Base-by-base conservation (phyloP, 2,113 vertebrate species). In the Chaetorhynchus papuensis region DNA sequence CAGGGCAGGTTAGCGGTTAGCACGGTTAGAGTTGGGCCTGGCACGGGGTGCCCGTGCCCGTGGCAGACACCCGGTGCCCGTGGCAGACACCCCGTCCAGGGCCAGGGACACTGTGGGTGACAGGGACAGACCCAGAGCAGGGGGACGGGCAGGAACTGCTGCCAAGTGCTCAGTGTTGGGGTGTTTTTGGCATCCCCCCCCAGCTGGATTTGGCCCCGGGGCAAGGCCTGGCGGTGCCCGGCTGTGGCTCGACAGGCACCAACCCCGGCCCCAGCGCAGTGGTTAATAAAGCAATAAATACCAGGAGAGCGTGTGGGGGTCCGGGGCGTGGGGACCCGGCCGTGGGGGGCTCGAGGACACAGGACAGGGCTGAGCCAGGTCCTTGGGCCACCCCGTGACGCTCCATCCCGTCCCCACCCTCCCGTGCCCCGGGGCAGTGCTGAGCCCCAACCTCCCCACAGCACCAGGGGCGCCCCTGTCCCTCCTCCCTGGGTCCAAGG, bases 271-370 rank as follows among this genome's bases (percentile, higher is more conserved):
- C 50, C 77, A 30, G 74, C 0, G 0, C 44, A 16, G 79, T 0
- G 5, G 70, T 95, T 93, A 96, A 93, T 79, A 41, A 94, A 96
- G 95, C 90, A 94, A 97, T 95, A 96, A 96, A 95, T 94, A 95
- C 57, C 7, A 1, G 70, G 74, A 70, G 37, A 33, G 30, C 0
- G 0, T 0, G 1, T 0, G 5, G n/a, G 56, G 41, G 9, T 9
- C 28, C 0, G 0, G 4, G 13, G 20, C 0, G 0, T 1, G 1
- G 61, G 17, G 18, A 21, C 28, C 17, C 1, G 0, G 49, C 50
- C 5, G 4, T 15, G 54, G 10, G 26, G 31, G 31, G 7, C 23
- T 37, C 49, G 0, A 0, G n/a, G 70, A 9, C 54, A 33, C 1
- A 4, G 53, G 5, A 44, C 12, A 26, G n/a, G 28, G 28, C 77